These are phyloP conservation scores for Sinopyrophorus schimmeli DNA, from an alignment of 2,888 invertebrate genomes.

Conservation along the genomic window DNA sequence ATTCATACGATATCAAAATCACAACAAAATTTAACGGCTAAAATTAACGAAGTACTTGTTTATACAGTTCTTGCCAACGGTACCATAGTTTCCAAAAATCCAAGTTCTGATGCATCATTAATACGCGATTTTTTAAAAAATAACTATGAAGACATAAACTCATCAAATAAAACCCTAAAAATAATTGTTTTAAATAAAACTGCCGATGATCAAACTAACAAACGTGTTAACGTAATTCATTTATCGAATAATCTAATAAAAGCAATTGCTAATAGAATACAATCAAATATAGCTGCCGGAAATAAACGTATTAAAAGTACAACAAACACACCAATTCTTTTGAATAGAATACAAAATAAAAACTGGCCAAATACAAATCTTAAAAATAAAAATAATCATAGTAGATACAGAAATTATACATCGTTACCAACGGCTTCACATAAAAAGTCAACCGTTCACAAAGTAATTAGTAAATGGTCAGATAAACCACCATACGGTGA, in stretches of 20 bases:
- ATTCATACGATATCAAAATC: too few relatives aligned
- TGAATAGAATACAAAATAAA: slow-evolving; percentile 14
- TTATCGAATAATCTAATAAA: slow-evolving; percentile 5
- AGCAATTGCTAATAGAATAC: slow-evolving; percentile 2
- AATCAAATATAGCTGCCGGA: too few relatives aligned
- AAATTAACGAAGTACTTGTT: too few relatives aligned
- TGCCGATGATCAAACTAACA: not conserved
- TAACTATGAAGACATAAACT: slow-evolving; percentile 24
- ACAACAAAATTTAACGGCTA: too few relatives aligned
- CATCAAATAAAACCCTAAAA: slow-evolving; percentile 30
- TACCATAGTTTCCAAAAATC: not conserved
- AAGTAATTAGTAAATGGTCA: slow-evolving; percentile 60
- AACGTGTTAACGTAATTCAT: not conserved
- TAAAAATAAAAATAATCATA: slow-evolving; percentile 18
- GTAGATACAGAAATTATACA: slow-evolving; percentile 34
- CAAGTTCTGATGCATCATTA: too few relatives aligned
- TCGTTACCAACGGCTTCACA: slow-evolving; percentile 2
- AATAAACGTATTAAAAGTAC: too few relatives aligned
- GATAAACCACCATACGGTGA: slow-evolving; percentile 58
- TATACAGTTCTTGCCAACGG: too few relatives aligned
- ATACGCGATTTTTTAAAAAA: slow-evolving; percentile 27
- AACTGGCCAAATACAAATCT: slow-evolving; percentile 34
- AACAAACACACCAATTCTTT: too few relatives aligned
- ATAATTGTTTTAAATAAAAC: slow-evolving; percentile 7
- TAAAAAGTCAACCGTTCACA: slow-evolving; percentile 39